These are phyloP conservation scores for Hedya salicella DNA, from an alignment of 2,888 invertebrate species.

Conservation along the genomic window DNA sequence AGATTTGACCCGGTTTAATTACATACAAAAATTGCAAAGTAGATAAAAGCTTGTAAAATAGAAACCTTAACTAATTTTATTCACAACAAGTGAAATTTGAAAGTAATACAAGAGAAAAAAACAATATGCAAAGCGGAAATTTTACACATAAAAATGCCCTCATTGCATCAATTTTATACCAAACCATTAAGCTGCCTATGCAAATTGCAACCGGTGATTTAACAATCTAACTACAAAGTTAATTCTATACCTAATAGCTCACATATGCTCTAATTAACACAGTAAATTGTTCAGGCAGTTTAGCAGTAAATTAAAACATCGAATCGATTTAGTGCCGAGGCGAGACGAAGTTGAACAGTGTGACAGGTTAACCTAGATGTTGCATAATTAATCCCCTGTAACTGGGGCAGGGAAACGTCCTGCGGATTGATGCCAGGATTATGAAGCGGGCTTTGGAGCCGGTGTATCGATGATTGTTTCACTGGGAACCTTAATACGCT, in stretches of 20 bases:
- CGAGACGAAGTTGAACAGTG: slow-evolving; percentile 23
- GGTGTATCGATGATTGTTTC: slow-evolving; percentile 14
- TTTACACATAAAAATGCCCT: slow-evolving; percentile 1
- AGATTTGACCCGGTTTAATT: no score
- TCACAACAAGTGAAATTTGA: background rate
- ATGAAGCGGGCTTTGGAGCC: slow-evolving; percentile 3
- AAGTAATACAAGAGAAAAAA: background rate
- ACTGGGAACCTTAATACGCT: slow-evolving; percentile 1
- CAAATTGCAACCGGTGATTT: slow-evolving; percentile 11
- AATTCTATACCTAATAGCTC: slow-evolving; percentile 22
- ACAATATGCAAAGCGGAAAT: background rate
- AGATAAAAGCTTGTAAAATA: no score
- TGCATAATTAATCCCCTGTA: slow-evolving; percentile 37
- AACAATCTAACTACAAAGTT: slow-evolving; percentile 10
- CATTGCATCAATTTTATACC: slow-evolving; percentile 3
- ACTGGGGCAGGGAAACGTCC: slow-evolving; percentile 34
- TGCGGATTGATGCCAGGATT: slow-evolving; percentile 35
- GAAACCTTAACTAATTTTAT: background rate
- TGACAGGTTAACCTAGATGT: slow-evolving; percentile 39
- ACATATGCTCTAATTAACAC: slow-evolving; percentile 28
- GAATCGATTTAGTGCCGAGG: slow-evolving; percentile 15
- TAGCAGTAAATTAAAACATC: slow-evolving; percentile 21
- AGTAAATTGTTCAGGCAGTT: slow-evolving; percentile 21
- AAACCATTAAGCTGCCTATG: background rate
- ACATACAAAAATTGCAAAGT: no score